Conservation (phyloP, 2,113 vertebrate genomes). For the Procavia capensis region DNA sequence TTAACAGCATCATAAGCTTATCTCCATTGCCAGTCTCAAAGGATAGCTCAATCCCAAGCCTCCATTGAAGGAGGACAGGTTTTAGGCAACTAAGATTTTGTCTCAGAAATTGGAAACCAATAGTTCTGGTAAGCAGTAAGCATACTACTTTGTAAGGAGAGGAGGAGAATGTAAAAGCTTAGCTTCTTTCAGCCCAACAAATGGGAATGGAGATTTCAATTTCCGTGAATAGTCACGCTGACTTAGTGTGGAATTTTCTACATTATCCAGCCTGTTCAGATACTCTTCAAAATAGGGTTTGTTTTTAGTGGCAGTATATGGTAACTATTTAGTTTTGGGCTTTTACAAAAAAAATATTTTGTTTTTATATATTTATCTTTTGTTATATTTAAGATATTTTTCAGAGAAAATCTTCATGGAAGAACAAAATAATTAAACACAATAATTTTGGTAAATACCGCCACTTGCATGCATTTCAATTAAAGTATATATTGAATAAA, state of each 20-base stretch:
- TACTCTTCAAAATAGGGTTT: background rate
- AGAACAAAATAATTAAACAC: background rate
- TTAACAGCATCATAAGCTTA: background rate
- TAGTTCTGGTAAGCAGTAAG: background rate
- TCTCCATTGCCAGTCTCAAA: background rate
- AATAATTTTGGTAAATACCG: background rate
- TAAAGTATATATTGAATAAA: background rate
- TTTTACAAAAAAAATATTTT: background rate
- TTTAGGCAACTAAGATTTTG: background rate
- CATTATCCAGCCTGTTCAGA: background rate
- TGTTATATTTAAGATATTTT: background rate
- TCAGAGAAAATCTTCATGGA: background rate
- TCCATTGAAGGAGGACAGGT: background rate
- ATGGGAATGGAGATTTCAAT: background rate
- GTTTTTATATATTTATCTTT: background rate
- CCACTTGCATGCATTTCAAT: constrained; percentile 17
- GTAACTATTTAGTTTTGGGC: background rate
- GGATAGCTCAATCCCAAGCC: background rate
- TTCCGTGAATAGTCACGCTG: background rate
- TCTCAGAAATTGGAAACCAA: background rate
- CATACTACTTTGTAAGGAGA: background rate
- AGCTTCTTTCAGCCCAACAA: background rate
- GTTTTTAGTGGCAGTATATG: background rate
- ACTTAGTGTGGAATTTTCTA: background rate
- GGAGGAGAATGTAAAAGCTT: background rate